phyloP scores from a whole-genome alignment of 2,797 vertebrate genomes.

The Naso thynnoides region DNA sequence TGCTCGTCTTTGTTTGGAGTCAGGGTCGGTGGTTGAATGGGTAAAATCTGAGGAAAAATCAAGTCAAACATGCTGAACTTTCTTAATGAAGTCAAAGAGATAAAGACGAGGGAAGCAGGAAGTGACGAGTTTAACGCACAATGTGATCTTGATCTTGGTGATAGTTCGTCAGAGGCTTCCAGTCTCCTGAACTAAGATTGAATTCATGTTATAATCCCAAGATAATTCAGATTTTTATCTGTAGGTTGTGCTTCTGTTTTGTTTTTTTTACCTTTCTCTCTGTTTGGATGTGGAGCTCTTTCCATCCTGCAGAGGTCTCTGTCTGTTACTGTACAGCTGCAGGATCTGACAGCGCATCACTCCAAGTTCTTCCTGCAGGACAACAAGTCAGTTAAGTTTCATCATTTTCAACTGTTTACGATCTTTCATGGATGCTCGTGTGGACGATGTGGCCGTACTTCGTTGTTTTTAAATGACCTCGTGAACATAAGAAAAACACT shows the following conservation, averaged over 20 bases:
- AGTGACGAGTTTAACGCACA: too few species aligned
- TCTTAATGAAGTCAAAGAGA: too few species aligned
- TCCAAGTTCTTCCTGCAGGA: slow-evolving; percentile 82
- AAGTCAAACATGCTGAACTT: too few species aligned
- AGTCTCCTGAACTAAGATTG: too few species aligned
- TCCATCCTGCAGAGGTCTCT: slow-evolving; percentile 66
- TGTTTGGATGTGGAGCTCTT: slow-evolving; percentile 58
- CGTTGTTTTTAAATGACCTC: not conserved
- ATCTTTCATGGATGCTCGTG: not conserved
- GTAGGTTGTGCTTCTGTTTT: rapidly evolving
- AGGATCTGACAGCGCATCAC: slow-evolving; percentile 80
- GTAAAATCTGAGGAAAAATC: too few species aligned
- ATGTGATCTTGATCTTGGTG: too few species aligned
- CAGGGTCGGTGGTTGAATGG: too few species aligned
- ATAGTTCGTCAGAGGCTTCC: too few species aligned
- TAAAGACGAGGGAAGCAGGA: too few species aligned
- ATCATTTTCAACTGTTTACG: not conserved
- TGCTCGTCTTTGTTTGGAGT: too few species aligned
- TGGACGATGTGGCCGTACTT: not conserved
- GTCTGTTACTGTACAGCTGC: slow-evolving; percentile 72
- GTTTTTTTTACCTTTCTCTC: slow-evolving; percentile 60
- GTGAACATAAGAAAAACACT: not conserved
- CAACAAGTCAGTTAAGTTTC: not conserved
- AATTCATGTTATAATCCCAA: too few species aligned
- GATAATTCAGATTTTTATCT: too few species aligned